Percentiles rank a stretch among this genome's conserved stretches.
Conservation (phyloP, 1,140 invertebrate species). For the Philotrypesis tridentata region DNA sequence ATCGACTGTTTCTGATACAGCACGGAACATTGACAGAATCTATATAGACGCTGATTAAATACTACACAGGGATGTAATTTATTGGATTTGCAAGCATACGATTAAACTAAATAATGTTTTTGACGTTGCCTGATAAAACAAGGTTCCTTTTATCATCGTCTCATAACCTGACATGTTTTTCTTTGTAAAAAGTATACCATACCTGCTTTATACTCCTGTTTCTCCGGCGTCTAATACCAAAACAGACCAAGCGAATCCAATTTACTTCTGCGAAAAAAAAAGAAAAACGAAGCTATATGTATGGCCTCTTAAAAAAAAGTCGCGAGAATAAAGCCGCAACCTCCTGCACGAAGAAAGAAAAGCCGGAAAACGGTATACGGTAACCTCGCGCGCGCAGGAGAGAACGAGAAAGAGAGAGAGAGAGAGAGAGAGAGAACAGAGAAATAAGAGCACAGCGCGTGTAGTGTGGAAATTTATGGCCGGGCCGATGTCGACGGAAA, state of each 20-base stretch:
- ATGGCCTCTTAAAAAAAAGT: background rate
- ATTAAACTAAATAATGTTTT: no score
- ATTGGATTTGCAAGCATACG: no score
- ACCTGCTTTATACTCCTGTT: no score
- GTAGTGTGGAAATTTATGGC: conserved; percentile 57
- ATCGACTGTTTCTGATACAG: background rate
- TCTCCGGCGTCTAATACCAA: background rate
- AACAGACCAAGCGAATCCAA: background rate
- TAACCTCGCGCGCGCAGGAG: background rate
- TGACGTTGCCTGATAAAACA: no score
- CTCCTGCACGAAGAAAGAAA: background rate
- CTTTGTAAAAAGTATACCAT: no score
- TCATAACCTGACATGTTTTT: no score
- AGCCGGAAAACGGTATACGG: conserved; percentile 23
- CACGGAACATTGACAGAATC: no score
- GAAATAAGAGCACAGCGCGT: conserved; percentile 22
- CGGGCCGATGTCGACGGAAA: conserved; percentile 57
- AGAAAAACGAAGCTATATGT: background rate
- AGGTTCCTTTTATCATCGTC: no score
- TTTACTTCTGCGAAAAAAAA: background rate
- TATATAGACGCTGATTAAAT: no score
- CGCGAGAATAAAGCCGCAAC: background rate
- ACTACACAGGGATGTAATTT: no score
- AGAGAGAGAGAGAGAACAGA: no score
- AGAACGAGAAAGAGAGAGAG: background rate